These are phyloP conservation scores for Caracal caracal DNA, from an alignment of 2,113 vertebrate species.

Conservation along the genomic window DNA sequence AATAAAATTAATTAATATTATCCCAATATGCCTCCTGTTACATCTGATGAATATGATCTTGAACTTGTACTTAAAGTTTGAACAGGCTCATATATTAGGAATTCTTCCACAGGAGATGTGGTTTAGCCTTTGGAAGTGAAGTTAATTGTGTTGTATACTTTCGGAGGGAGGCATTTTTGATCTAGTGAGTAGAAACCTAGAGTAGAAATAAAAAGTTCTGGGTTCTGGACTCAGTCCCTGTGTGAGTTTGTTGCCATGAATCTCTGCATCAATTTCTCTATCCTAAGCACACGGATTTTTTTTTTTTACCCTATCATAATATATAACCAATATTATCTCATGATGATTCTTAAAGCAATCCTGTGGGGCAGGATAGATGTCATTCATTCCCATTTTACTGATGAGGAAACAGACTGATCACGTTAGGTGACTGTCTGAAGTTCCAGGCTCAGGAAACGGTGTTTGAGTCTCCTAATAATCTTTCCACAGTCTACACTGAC, in stretches of 20 bases:
- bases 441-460: neutral
- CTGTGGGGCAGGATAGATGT: neutral
- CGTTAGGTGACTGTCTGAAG: neutral
- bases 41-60: conserved; percentile 71
- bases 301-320: neutral
- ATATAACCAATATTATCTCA: neutral
- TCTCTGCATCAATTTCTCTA: neutral
- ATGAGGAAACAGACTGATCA: neutral
- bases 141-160: conserved; percentile 36
- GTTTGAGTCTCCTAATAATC: neutral
- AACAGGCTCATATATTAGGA: conserved; percentile 12
- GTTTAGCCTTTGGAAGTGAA: conserved; percentile 1
- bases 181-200: neutral
- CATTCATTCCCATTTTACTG: neutral
- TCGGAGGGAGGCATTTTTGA: conserved; percentile 40
- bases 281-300: neutral
- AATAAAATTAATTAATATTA: conserved; percentile 78
- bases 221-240: neutral
- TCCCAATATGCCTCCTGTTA: conserved; percentile 71
- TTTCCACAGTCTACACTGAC: neutral
- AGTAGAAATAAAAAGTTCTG: neutral
- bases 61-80: conserved; percentile 63
- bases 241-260: neutral
- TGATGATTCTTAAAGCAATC: neutral
- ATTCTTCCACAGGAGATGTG: conserved; percentile 47